Conservation (phyloP, 2,113 vertebrate species). For the Carlito syrichta region DNA sequence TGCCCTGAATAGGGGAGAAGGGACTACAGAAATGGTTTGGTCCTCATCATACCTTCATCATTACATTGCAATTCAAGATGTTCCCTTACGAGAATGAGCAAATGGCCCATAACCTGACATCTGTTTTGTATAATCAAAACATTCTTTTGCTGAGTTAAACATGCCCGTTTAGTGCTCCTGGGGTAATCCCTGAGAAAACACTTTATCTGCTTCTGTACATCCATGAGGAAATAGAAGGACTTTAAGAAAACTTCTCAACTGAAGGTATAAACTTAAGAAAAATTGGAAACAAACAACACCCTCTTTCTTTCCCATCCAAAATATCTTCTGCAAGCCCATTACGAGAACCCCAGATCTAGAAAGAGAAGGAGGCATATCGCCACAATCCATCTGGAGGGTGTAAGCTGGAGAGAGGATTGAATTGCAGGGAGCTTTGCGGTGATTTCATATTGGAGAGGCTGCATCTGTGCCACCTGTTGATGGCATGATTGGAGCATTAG, state of each 20-base stretch:
- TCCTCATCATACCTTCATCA: conserved; percentile 29
- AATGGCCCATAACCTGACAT: not conserved
- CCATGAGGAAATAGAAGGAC: conserved; percentile 47
- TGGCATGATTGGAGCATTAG: conserved; percentile 84
- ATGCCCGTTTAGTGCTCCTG: conserved; percentile 1
- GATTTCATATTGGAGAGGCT: conserved; percentile 81
- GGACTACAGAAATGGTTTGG: not conserved
- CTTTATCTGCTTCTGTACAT: conserved; percentile 58
- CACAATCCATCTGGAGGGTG: conserved; percentile 67
- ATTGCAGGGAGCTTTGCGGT: conserved; percentile 79
- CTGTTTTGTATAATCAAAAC: conserved; percentile 30
- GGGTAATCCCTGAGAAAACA: conserved; percentile 44
- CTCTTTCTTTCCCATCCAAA: conserved; percentile 46
- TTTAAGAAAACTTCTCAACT: conserved; percentile 66
- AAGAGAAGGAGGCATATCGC: conserved; percentile 61
- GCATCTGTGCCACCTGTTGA: conserved; percentile 84
- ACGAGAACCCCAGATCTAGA: conserved; percentile 57
- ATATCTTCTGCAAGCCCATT: not conserved
- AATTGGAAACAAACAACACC: conserved; percentile 64
- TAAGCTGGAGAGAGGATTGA: conserved; percentile 75
- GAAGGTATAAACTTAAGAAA: conserved; percentile 66
- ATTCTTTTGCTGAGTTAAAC: conserved; percentile 46
- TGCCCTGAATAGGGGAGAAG: not conserved
- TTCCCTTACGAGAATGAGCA: conserved; percentile 38
- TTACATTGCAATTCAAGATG: conserved; percentile 46